Evolutionary conservation across 2,797 vertebrate genomes (phyloP), one percentile per base, ranked within the genome.

Genomic region (Hyperoplus lanceolatus): DNA sequence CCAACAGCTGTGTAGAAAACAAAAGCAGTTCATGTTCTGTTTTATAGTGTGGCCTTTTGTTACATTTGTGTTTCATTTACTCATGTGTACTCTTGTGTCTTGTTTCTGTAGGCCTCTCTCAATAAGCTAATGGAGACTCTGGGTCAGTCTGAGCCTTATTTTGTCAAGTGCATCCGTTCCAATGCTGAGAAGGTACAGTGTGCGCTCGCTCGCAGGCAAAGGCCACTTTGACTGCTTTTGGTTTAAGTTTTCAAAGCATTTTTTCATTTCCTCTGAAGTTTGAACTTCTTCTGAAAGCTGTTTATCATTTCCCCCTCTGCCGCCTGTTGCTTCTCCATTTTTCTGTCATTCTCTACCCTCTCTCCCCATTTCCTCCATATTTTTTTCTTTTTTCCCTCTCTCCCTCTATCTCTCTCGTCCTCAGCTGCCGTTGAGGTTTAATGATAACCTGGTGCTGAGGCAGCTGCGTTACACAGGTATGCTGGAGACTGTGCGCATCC

Each of bases 51-150:
- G 12, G 9, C 58, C 51, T 53, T 18, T 8, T 9, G 36, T 57
- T 11, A 8, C 50, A 29, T 29, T 46, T 16, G 9, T 50, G 42
- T 61, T 48, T 3, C 16, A 16, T 61, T 3, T 73, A 10, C 29
- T 29, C 29, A 75, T 45, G 12, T 56, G n/a, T 48, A 63, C 14
- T 83, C 51, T 8, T 88, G 38, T 81, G 54, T 85, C 43, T 79
- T 21, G 0, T 29, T 46, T 60, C 54, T 73, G 5, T 79, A 99
- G 98, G 97, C 96, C 1, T 99, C 98, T 0, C 96, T 99, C 81
- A 99, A 96, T 83, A 99, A 99, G 82, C 94, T 99, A 81, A 99
- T 99, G 98, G 98, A 99, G 93, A 99, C 98, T 43, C 96, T 99
- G 83, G 97, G 95, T 83, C 98, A 99, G 81, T 97, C 98, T 70